phyloP scores from a whole-genome alignment of 2,888 invertebrate genomes.

The Xanthia togata region DNA sequence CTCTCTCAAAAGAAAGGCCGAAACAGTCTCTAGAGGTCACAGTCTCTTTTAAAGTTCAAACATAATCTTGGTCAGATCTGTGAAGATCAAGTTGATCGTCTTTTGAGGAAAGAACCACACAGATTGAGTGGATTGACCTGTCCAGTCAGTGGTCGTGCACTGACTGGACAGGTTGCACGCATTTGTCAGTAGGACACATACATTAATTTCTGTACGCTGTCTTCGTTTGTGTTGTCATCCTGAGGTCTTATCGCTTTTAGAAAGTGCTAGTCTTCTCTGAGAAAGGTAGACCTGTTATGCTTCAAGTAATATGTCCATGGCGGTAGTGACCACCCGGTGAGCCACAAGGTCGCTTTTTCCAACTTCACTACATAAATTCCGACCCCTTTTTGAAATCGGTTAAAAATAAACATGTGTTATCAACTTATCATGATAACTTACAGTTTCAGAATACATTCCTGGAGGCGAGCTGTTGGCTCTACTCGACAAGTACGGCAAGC shows the following conservation, averaged over 20 bases:
- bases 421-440: slow-evolving; percentile 13
- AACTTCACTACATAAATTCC: neutral
- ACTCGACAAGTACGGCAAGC: slow-evolving; percentile 93
- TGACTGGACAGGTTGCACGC: no score
- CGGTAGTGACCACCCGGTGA: neutral
- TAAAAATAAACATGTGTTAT: neutral
- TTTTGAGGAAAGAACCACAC: no score
- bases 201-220: neutral
- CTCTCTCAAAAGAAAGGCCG: no score
- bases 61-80: no score
- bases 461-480: slow-evolving; percentile 95
- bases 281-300: neutral
- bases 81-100: no score
- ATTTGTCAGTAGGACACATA: neutral
- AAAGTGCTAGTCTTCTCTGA: neutral
- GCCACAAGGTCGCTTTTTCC: neutral
- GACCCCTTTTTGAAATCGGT: neutral
- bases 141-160: no score
- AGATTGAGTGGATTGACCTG: no score
- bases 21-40: no score
- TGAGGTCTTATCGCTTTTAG: neutral
- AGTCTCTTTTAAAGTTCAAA: no score
- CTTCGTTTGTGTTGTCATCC: neutral
- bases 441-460: slow-evolving; percentile 96
- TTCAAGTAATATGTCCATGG: neutral